These are phyloP conservation scores for Trichopria drosophilae DNA, from an alignment of 2,888 invertebrate genomes.

Conservation along the genomic window DNA sequence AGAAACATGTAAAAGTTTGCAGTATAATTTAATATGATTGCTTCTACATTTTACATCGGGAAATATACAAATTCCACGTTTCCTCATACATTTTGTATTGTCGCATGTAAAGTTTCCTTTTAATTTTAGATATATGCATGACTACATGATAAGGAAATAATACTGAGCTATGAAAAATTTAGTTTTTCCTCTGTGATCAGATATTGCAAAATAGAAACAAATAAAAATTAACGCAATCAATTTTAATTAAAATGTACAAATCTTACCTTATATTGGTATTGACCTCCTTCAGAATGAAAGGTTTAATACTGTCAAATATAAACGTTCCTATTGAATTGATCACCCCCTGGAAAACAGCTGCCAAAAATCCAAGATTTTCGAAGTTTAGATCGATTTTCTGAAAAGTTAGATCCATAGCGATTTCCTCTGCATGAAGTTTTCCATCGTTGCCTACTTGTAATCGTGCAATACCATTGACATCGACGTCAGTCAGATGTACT, in stretches of 20 bases:
- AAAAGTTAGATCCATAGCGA: constrained; percentile 78
- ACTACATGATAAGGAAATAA: no score
- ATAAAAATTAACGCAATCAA: no score
- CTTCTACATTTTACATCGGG: no score
- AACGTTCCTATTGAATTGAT: constrained; percentile 81
- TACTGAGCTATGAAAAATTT: no score
- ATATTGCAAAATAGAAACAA: no score
- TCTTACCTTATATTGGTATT: constrained; percentile 67
- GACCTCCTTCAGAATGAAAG: constrained; percentile 77
- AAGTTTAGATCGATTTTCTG: constrained; percentile 78
- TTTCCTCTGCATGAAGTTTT: constrained; percentile 74
- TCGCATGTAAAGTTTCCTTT: no score
- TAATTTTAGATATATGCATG: no score
- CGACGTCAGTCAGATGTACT: constrained; percentile 73
- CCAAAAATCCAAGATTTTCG: constrained; percentile 78
- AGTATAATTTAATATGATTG: no score
- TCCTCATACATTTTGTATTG: no score
- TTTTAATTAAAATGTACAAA: background rate
- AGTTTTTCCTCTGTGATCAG: no score
- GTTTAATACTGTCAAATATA: constrained; percentile 85
- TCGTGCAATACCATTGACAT: constrained; percentile 69
- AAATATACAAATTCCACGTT: no score
- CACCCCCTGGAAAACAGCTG: constrained; percentile 70
- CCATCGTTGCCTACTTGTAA: constrained; percentile 76
- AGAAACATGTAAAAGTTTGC: no score